phyloP scores from a whole-genome alignment of 2,888 invertebrate genomes.

The Agonopterix alstromeriana region DNA sequence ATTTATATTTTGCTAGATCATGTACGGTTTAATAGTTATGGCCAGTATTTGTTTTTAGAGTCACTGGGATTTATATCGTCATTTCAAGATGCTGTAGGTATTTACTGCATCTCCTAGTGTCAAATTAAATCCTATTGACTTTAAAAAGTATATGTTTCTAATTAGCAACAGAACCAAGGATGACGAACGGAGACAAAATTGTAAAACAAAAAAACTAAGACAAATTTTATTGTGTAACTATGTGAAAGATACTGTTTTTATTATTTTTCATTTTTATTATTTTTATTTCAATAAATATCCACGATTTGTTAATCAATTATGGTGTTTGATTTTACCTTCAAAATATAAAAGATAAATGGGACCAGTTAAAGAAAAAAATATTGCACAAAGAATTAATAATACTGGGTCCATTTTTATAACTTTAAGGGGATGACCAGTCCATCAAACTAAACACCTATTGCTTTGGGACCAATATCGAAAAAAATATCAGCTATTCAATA shows the following conservation, averaged over 20 bases:
- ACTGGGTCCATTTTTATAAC: no score
- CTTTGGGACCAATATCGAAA: no score
- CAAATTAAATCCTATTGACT: no score
- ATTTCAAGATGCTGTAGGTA: no score
- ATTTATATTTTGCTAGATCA: background rate
- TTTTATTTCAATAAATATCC: constrained; percentile 78
- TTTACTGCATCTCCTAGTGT: no score
- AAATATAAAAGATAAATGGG: background rate
- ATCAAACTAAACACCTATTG: no score
- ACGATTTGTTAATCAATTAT: constrained; percentile 69
- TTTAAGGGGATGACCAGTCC: no score
- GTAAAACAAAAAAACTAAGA: constrained; percentile 59
- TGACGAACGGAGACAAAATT: constrained; percentile 57
- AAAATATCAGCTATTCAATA: no score
- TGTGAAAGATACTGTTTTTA: constrained; percentile 76
- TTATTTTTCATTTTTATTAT: constrained; percentile 77
- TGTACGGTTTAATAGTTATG: no score
- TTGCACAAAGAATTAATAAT: background rate
- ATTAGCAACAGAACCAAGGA: constrained; percentile 9
- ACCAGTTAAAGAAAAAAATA: background rate
- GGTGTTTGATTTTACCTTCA: constrained; percentile 44
- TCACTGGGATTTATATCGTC: no score
- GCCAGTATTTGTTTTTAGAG: no score
- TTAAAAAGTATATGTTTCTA: no score
- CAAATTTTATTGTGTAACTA: constrained; percentile 75